Conservation (phyloP, 2,797 vertebrate species). For the Spondyliosoma cantharus region DNA sequence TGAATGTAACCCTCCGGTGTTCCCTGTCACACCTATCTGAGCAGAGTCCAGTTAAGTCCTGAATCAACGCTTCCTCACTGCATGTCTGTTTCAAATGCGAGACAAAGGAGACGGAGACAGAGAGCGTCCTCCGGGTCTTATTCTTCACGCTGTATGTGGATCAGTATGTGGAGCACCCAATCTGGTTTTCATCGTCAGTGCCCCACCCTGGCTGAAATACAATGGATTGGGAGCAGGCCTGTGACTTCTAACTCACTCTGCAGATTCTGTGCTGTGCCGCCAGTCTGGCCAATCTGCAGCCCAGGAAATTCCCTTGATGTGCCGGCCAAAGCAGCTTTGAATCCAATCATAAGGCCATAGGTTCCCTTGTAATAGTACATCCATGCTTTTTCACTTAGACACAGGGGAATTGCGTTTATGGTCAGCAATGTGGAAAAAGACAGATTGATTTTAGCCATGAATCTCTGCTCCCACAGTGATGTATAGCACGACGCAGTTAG, state of each 20-base stretch:
- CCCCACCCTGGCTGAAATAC: slow-evolving; percentile 81
- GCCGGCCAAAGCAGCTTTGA: slow-evolving; percentile 83
- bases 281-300: slow-evolving; percentile 78
- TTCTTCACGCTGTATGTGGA: slow-evolving; percentile 63
- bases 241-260: slow-evolving; percentile 82
- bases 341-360: slow-evolving; percentile 83
- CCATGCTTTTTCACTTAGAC: slow-evolving; percentile 79
- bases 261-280: slow-evolving; percentile 81
- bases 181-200: slow-evolving; percentile 81
- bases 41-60: slow-evolving; percentile 46
- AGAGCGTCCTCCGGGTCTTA: slow-evolving; percentile 46
- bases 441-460: slow-evolving; percentile 72
- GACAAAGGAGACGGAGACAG: slow-evolving; percentile 43
- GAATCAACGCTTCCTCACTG: slow-evolving; percentile 67
- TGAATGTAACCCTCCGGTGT: slow-evolving; percentile 54
- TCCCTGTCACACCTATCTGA: slow-evolving; percentile 68
- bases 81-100: slow-evolving; percentile 55
- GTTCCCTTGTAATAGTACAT: slow-evolving; percentile 82
- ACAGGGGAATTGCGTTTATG: slow-evolving; percentile 74
- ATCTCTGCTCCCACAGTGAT: slow-evolving; percentile 60
- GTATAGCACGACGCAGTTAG: slow-evolving; percentile 60
- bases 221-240: slow-evolving; percentile 82
- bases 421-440: slow-evolving; percentile 79
- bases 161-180: slow-evolving; percentile 68
- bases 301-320: slow-evolving; percentile 81